These are phyloP conservation scores for Cephus rjabovi DNA, from an alignment of 2,888 invertebrate species.

Conservation along the genomic window DNA sequence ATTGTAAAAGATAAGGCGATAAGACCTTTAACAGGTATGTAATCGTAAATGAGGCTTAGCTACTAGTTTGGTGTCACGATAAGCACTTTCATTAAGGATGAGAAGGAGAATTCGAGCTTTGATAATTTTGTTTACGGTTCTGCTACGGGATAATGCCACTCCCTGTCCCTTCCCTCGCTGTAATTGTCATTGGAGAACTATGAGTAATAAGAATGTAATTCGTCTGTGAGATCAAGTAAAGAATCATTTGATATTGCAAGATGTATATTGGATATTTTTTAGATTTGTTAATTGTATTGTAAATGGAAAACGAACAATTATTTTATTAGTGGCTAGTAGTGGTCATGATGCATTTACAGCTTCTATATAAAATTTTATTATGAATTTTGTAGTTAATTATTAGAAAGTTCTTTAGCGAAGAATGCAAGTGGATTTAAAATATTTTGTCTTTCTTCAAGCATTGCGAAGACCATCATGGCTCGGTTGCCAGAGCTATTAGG, in stretches of 20 bases:
- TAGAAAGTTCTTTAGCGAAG: background rate
- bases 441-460: background rate
- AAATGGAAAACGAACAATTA: background rate
- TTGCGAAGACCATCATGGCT: background rate
- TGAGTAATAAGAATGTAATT: slow-evolving; percentile 4
- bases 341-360: background rate
- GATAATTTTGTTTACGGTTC: slow-evolving; percentile 1
- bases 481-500: background rate
- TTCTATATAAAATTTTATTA: background rate
- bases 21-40: background rate
- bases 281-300: background rate
- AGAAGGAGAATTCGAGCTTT: background rate
- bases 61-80: background rate
- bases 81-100: background rate
- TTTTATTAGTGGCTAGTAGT: background rate
- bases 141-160: slow-evolving; percentile 7
- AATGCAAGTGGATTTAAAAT: background rate
- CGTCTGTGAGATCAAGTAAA: background rate
- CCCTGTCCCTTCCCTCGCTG: slow-evolving; percentile 4
- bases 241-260: background rate
- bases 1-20: background rate
- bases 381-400: background rate
- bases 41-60: background rate
- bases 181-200: slow-evolving; percentile 5
- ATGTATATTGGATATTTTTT: background rate